Percentiles rank a stretch among this genome's conserved stretches.
Conservation (phyloP, 2,113 vertebrate species). For the Calonectris borealis region DNA sequence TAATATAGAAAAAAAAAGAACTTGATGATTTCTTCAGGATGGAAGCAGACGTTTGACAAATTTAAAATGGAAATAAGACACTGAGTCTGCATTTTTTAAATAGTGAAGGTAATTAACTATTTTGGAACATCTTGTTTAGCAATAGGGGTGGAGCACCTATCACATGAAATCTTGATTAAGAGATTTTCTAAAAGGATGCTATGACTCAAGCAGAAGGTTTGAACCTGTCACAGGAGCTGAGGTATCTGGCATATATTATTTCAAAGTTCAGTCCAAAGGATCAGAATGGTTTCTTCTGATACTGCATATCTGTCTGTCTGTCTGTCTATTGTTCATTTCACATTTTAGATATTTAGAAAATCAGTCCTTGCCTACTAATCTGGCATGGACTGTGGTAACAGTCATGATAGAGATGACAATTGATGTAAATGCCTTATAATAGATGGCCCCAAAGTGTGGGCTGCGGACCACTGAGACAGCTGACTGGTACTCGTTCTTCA, state of each 20-base stretch:
- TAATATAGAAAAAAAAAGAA: neutral
- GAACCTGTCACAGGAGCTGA: neutral
- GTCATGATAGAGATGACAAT: slow-evolving; percentile 11
- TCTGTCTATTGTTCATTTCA: neutral
- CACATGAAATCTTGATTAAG: slow-evolving; percentile 15
- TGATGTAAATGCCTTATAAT: slow-evolving; percentile 40
- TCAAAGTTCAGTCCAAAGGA: neutral
- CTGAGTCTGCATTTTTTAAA: neutral
- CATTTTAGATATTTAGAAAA: neutral
- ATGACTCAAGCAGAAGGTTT: slow-evolving; percentile 10
- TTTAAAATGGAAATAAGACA: neutral
- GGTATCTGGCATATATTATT: neutral
- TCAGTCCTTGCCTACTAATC: neutral
- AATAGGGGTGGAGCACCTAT: slow-evolving; percentile 6
- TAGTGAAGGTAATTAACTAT: slow-evolving; percentile 9
- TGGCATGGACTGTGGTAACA: neutral
- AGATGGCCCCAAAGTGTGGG: slow-evolving; percentile 37
- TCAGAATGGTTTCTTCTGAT: neutral
- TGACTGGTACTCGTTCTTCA: slow-evolving; percentile 56
- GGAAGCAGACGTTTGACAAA: neutral
- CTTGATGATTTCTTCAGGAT: neutral
- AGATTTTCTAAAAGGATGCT: slow-evolving; percentile 11
- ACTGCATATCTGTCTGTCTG: neutral
- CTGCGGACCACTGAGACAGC: slow-evolving; percentile 48
- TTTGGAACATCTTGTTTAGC: slow-evolving; percentile 46